These are phyloP conservation scores for Liparis tanakae DNA, from an alignment of 2,797 vertebrate species.

Conservation along the genomic window DNA sequence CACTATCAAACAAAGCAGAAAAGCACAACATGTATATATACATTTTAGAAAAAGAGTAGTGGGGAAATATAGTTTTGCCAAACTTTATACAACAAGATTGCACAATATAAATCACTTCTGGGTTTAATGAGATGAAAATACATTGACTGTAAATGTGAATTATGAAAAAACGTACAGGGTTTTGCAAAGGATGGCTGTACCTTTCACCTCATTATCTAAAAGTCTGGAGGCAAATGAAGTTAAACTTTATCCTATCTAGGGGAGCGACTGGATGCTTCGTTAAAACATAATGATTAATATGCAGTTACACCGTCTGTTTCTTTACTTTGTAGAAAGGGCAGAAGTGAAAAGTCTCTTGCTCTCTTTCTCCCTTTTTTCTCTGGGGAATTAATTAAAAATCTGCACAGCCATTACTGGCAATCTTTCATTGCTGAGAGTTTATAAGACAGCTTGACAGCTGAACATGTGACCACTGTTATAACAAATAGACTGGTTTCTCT, in stretches of 20 bases:
- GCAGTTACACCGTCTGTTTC: constrained; percentile 47
- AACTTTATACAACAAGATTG: background rate
- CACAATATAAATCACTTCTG: background rate
- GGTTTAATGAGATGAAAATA: background rate
- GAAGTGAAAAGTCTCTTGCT: constrained; percentile 39
- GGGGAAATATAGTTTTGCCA: background rate
- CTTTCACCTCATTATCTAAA: constrained; percentile 53
- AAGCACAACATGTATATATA: background rate
- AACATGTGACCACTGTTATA: constrained; percentile 37
- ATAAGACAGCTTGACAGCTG: constrained; percentile 52
- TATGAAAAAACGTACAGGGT: background rate
- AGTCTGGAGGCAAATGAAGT: constrained; percentile 46
- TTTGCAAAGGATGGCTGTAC: constrained; percentile 6
- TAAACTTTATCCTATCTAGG: constrained; percentile 37
- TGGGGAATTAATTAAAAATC: constrained; percentile 72
- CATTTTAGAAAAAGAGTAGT: background rate
- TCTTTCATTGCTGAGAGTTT: constrained; percentile 68
- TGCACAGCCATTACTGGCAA: constrained; percentile 43
- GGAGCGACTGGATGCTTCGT: constrained; percentile 40
- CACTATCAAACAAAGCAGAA: background rate
- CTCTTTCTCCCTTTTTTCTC: constrained; percentile 8
- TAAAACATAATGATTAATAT: constrained; percentile 25
- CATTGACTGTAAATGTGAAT: background rate
- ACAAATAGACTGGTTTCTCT: constrained; percentile 51
- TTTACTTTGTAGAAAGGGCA: constrained; percentile 44